Evolutionary conservation across 2,797 vertebrate species (phyloP).

Genomic region (Pangasius mekongensis): DNA sequence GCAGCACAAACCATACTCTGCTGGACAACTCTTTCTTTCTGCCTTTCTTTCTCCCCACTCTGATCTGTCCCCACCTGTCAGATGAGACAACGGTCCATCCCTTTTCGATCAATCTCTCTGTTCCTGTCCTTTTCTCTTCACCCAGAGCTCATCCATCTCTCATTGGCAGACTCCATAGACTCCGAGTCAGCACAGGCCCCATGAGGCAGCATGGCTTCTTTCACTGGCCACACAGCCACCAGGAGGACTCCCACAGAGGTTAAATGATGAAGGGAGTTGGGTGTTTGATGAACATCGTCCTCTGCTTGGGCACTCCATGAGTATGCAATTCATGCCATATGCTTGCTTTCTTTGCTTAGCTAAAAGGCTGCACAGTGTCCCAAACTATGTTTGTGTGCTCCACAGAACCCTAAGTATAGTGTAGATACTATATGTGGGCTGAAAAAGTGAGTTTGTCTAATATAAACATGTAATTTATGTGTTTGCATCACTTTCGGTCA

Average conservation of each 20-base stretch:
- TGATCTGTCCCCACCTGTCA: slow-evolving; percentile 75
- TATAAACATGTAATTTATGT: background rate
- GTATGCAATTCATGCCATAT: background rate
- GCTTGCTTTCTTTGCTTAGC: background rate
- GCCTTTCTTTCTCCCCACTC: slow-evolving; percentile 45
- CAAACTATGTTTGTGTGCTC: background rate
- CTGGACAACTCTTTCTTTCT: slow-evolving; percentile 50
- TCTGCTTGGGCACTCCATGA: background rate
- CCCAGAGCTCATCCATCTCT: slow-evolving; percentile 70
- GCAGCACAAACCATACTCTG: slow-evolving; percentile 2
- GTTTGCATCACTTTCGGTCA: background rate
- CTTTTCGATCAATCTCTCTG: slow-evolving; percentile 7
- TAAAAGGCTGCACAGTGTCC: background rate
- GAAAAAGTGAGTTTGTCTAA: background rate
- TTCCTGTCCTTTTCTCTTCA: slow-evolving; percentile 30
- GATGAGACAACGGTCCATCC: slow-evolving; percentile 42
- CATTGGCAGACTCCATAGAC: slow-evolving; percentile 71
- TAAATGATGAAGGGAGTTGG: background rate
- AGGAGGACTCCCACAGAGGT: slow-evolving; percentile 26
- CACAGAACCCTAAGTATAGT: background rate
- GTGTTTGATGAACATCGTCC: background rate
- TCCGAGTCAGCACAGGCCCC: slow-evolving; percentile 66
- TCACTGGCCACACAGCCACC: slow-evolving; percentile 4
- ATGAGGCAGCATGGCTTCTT: slow-evolving; percentile 10
- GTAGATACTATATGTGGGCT: background rate